Conservation (phyloP, 2,797 vertebrate species). For the Aplochiton taeniatus region DNA sequence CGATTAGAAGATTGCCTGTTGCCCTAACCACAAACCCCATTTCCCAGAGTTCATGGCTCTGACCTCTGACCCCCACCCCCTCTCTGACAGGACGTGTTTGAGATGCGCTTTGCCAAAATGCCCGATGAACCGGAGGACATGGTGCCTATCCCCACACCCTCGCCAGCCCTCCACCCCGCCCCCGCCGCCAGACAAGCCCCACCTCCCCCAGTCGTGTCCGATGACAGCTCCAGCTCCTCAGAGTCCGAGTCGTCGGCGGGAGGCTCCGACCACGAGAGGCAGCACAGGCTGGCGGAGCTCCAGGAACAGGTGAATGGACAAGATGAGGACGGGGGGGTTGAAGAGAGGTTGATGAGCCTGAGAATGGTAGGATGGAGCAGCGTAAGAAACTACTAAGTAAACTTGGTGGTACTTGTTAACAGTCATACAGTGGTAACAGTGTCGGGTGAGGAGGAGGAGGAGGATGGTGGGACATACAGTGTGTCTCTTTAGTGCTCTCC, state of each 20-base stretch:
- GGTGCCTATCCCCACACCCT: constrained; percentile 77
- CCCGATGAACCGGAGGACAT: constrained; percentile 88
- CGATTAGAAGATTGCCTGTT: too few species aligned
- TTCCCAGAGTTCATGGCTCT: constrained; percentile 49
- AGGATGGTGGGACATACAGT: constrained; percentile 50
- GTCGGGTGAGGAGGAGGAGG: constrained; percentile 9
- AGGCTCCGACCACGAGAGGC: constrained; percentile 86
- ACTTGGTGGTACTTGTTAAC: neutral
- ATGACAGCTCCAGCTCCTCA: constrained; percentile 85
- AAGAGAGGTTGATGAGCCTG: neutral
- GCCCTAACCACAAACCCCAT: neutral
- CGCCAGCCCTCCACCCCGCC: constrained; percentile 78
- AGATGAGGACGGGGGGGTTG: constrained; percentile 70
- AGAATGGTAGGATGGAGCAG: too few species aligned
- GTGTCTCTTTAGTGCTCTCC: constrained; percentile 8
- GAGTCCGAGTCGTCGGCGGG: constrained; percentile 88
- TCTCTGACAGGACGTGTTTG: constrained; percentile 85
- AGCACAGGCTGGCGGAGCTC: constrained; percentile 89
- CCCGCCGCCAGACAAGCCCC: constrained; percentile 85
- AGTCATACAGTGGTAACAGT: neutral
- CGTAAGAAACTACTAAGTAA: too few species aligned
- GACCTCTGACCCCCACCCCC: constrained; percentile 48
- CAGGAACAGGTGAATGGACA: constrained; percentile 85
- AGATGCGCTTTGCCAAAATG: constrained; percentile 96
- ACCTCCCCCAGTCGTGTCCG: constrained; percentile 76